phyloP scores from a whole-genome alignment of 2,113 vertebrate genomes.

The Embiotoca jacksoni region DNA sequence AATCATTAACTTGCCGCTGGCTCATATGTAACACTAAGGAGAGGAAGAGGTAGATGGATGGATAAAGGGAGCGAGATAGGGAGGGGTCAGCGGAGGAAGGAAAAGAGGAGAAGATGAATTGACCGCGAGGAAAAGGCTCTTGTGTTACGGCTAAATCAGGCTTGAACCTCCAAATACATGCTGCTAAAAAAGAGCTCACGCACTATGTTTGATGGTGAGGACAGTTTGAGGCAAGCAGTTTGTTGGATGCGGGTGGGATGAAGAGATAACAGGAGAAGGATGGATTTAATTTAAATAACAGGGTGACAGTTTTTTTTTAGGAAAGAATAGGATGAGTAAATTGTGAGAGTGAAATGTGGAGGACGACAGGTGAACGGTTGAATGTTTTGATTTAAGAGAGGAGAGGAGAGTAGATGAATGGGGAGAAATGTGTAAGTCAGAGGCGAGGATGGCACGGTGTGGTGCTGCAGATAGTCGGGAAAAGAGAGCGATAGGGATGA shows the following conservation, averaged over 20 bases:
- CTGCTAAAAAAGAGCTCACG: constrained; percentile 8
- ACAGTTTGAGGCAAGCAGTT: not conserved
- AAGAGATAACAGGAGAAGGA: not conserved
- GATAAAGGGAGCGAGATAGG: constrained; percentile 28
- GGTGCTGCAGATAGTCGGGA: constrained; percentile 35
- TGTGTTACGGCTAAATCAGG: constrained; percentile 30
- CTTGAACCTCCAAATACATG: not conserved
- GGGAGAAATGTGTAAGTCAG: constrained; percentile 12
- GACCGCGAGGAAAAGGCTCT: constrained; percentile 23
- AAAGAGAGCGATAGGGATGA: constrained; percentile 38
- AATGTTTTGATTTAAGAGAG: constrained; percentile 36
- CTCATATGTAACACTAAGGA: constrained; percentile 54
- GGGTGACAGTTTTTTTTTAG: constrained; percentile 11
- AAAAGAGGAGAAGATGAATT: constrained; percentile 37
- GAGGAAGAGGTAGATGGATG: constrained; percentile 44
- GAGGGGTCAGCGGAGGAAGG: constrained; percentile 8
- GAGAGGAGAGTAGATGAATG: constrained; percentile 36
- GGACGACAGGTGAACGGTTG: constrained; percentile 14
- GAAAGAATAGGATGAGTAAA: not conserved
- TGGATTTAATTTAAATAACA: constrained; percentile 10
- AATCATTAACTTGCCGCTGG: constrained; percentile 60
- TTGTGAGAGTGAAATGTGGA: constrained; percentile 11
- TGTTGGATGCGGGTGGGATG: not conserved
- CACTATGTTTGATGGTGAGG: not conserved
- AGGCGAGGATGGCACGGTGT: constrained; percentile 37